Evolutionary conservation across 2,888 invertebrate species (phyloP).

Genomic region (Rosalia funebris): DNA sequence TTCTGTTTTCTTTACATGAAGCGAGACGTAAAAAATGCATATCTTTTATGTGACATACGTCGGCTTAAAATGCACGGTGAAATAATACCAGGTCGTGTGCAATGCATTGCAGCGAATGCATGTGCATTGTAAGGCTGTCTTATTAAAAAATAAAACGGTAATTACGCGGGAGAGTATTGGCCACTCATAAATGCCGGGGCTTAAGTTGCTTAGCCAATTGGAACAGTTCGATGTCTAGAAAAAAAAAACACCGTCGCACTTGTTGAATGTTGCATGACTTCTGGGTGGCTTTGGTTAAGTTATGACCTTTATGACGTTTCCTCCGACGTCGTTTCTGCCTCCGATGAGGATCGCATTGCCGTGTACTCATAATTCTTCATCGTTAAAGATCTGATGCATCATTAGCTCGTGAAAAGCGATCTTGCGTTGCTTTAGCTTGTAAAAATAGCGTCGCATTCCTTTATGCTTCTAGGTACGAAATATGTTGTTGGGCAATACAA

Average conservation of each 20-base stretch:
- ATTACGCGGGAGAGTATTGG: constrained; percentile 52
- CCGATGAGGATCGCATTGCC: constrained; percentile 24
- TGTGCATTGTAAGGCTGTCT: constrained; percentile 51
- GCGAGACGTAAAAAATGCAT: constrained; percentile 44
- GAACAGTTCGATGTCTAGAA: constrained; percentile 29
- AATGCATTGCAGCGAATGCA: constrained; percentile 42
- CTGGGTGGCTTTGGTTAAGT: constrained; percentile 53
- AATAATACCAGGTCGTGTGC: constrained; percentile 44
- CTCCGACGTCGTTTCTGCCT: constrained; percentile 34
- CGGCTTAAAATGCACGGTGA: constrained; percentile 44
- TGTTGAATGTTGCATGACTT: constrained; percentile 57
- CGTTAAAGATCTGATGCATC: constrained; percentile 19
- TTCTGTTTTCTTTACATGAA: constrained; percentile 41
- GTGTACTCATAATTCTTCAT: constrained; percentile 35
- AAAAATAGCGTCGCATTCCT: not conserved
- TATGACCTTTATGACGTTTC: constrained; percentile 48
- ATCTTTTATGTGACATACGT: constrained; percentile 48
- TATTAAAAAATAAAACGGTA: constrained; percentile 54
- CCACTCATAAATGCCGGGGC: constrained; percentile 36
- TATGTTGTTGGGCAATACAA: constrained; percentile 2
- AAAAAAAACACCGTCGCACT: constrained; percentile 49
- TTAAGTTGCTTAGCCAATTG: constrained; percentile 42
- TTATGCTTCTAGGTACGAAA: constrained; percentile 3
- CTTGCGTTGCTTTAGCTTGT: not conserved
- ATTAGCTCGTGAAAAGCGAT: constrained; percentile 10